Evolutionary conservation across 2,797 vertebrate genomes (phyloP).

Genomic region (Serranus cabrilla): DNA sequence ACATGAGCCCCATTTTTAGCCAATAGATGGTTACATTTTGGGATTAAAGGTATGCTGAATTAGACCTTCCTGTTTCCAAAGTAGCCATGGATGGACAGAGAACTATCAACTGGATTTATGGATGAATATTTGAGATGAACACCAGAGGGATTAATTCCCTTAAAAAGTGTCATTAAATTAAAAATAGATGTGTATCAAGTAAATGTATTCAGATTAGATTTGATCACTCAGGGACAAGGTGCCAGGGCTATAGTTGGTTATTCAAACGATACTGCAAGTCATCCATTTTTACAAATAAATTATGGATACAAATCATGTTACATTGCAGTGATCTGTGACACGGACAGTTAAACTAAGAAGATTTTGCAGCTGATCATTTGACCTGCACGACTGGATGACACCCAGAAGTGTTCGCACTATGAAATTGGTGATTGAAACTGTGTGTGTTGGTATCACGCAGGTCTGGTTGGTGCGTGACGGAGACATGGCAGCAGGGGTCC

Average conservation of each 20-base stretch:
- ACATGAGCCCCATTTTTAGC: not conserved
- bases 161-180: not conserved
- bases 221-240: not conserved
- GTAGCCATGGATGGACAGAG: not conserved
- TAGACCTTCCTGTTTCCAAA: not conserved
- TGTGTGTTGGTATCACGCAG: constrained; percentile 42
- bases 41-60: not conserved
- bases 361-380: not conserved
- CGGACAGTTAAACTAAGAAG: constrained; percentile 1
- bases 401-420: constrained; percentile 9
- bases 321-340: not conserved
- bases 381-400: not conserved
- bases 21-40: not conserved
- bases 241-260: not conserved
- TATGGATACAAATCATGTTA: not conserved
- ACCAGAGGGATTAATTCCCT: not conserved
- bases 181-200: not conserved
- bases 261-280: not conserved
- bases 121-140: not conserved
- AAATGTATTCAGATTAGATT: not conserved
- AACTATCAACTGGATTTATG: not conserved
- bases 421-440: constrained; percentile 13
- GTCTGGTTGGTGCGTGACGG: constrained; percentile 63
- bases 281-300: not conserved
- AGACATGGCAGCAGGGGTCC: constrained; percentile 71